These are phyloP conservation scores for Eriosoma lanigerum DNA, from an alignment of 1,140 invertebrate genomes.

Conservation along the genomic window DNA sequence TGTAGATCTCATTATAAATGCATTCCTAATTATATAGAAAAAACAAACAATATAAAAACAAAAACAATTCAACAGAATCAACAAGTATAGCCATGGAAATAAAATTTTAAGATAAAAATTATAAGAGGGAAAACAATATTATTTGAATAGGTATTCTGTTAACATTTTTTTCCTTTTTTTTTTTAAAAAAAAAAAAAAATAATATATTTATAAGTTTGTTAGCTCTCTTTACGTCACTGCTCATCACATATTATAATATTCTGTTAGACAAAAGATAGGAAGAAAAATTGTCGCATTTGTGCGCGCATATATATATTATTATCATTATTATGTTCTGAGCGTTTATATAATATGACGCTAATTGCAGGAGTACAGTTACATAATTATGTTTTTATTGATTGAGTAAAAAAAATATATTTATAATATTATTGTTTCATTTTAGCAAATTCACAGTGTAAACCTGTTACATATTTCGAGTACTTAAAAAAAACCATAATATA, in stretches of 20 bases:
- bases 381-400: conserved; percentile 52
- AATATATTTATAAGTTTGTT: neutral
- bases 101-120: neutral
- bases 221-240: conserved; percentile 48
- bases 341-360: conserved; percentile 9
- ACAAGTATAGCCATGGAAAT: conserved; percentile 37
- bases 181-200: neutral
- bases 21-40: conserved; percentile 64
- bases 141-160: conserved; percentile 17
- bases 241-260: conserved; percentile 44
- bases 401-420: conserved; percentile 3
- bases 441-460: conserved; percentile 51
- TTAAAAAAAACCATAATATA: conserved; percentile 35
- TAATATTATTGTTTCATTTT: conserved; percentile 48
- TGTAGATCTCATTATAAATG: conserved; percentile 56
- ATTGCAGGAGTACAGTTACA: conserved; percentile 36
- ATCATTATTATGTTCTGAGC: conserved; percentile 34
- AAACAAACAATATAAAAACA: too few relatives aligned
- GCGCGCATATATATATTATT: neutral
- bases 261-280: conserved; percentile 27
- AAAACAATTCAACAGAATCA: conserved; percentile 23
- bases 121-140: neutral
- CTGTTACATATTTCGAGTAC: conserved; percentile 50
- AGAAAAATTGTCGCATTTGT: conserved; percentile 31
- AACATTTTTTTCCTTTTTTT: conserved; percentile 44